Base-by-base conservation (phyloP, 37 sponge, comb jelly and placozoan species). In the Hormiphora californensis region DNA sequence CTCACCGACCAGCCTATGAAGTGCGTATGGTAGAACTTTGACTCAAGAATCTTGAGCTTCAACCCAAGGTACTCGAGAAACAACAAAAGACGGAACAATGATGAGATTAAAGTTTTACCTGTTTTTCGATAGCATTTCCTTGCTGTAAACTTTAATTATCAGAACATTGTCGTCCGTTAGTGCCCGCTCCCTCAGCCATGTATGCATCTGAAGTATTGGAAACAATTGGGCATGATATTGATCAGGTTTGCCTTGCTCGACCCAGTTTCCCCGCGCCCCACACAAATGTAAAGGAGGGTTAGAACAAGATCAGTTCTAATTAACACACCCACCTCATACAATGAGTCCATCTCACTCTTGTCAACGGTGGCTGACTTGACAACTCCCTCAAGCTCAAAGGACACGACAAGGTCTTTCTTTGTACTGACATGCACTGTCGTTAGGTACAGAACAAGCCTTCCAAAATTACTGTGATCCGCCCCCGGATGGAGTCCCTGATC, bases 321-420 rank as follows among this genome's bases (percentile, higher is more conserved):
- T n/a, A n/a, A n/a, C n/a, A n/a, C n/a, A 67, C 43, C 4, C 43
- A 73, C 81, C 41, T 73, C 81, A 73, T 39, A 21, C 0, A 32
- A 22, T 17, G 40, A 43, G 21, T 65, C 67, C 9, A 19, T 7
- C 15, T 15, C 4, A 40, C 23, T 33, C 38, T 73, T 73, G 44
- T 73, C 81, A 3, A 73, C 35, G 5, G 35, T 39, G n/a, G 81
- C 40, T 27, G 4, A n/a, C 46, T 33, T 27, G 39, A 19, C 35
- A 0, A 73, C 44, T n/a, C 81, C 81, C 40, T 73, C 81, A 28
- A 73, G 46, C 2, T 23, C 43, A 33, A 73, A 73, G 11, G 81
- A 28, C 2, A 33, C 81, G 4, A 73, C 9, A 0, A 73, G 81
- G 3, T 73, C 81, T 30, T 40, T 73, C 25, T 73, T 73, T 22